A percentile compares a stretch with the other conserved stretches of the same genome.
Evolutionary conservation across 2,113 vertebrate genomes (phyloP).

Genomic region (Hemiprocne comata): DNA sequence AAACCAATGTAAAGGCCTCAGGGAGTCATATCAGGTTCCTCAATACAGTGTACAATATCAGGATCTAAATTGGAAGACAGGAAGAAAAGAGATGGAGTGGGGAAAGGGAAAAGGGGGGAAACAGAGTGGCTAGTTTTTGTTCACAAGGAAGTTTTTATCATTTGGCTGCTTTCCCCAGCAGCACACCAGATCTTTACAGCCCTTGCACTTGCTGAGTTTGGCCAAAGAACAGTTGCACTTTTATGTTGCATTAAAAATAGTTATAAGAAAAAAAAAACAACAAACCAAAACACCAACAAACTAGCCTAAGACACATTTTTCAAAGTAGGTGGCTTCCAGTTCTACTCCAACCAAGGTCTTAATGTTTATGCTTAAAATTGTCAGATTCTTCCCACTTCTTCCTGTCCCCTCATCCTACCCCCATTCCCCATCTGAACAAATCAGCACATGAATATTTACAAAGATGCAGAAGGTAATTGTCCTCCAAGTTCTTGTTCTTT

Average conservation of each 20-base stretch:
- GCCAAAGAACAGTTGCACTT: not conserved
- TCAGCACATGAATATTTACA: not conserved
- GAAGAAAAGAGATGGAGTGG: fast-evolving
- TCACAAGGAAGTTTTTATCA: not conserved
- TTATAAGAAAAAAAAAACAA: not conserved
- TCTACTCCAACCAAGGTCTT: not conserved
- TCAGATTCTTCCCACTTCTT: not conserved
- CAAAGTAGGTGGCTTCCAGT: not conserved
- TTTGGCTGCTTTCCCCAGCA: not conserved
- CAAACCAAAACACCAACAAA: no score
- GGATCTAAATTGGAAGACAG: not conserved
- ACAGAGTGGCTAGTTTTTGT: not conserved
- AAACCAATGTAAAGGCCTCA: not conserved
- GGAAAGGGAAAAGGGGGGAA: not conserved
- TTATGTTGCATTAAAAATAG: not conserved
- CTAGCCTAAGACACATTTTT: not conserved
- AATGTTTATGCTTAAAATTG: not conserved
- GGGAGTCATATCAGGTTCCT: not conserved
- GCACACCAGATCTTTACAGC: not conserved
- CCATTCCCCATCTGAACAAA: not conserved
- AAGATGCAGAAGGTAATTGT: not conserved
- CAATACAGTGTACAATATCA: not conserved
- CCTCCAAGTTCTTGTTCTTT: not conserved
- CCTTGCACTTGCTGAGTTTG: not conserved
- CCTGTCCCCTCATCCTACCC: not conserved